phyloP scores from a whole-genome alignment of 2,797 vertebrate genomes.

The Sciurus vulgaris region DNA sequence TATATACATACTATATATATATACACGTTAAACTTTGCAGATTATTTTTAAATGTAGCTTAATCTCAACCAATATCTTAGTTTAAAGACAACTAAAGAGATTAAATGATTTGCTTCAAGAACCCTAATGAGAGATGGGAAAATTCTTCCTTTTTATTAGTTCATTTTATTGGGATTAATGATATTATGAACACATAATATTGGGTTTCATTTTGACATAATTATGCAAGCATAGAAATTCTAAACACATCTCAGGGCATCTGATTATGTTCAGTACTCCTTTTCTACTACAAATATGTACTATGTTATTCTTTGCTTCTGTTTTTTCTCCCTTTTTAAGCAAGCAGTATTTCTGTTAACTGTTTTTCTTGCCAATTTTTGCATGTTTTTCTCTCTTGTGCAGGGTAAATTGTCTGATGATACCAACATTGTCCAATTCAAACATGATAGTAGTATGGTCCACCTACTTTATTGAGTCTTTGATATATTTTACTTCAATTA shows the following conservation, averaged over 20 bases:
- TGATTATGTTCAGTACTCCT: not conserved
- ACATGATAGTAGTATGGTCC: not conserved
- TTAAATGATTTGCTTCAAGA: not conserved
- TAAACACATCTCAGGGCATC: not conserved
- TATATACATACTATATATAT: too few relatives aligned
- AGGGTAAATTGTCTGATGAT: not conserved
- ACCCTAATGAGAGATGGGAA: not conserved
- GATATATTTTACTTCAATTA: not conserved
- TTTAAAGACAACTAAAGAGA: conserved; percentile 26
- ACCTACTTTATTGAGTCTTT: not conserved
- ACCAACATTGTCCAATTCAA: not conserved
- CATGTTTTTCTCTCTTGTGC: not conserved
- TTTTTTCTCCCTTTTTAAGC: not conserved
- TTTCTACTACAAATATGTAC: not conserved
- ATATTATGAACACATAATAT: too few relatives aligned
- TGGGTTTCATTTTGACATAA: too few relatives aligned
- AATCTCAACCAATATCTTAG: not conserved
- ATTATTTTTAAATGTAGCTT: not conserved
- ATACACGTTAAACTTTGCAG: not conserved
- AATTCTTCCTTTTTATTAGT: not conserved
- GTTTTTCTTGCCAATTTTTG: not conserved
- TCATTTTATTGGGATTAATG: too few relatives aligned
- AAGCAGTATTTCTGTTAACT: not conserved
- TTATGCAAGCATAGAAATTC: not conserved
- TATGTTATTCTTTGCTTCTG: not conserved